These are phyloP conservation scores for Mobula birostris DNA, from an alignment of 2,113 vertebrate genomes.

Conservation along the genomic window DNA sequence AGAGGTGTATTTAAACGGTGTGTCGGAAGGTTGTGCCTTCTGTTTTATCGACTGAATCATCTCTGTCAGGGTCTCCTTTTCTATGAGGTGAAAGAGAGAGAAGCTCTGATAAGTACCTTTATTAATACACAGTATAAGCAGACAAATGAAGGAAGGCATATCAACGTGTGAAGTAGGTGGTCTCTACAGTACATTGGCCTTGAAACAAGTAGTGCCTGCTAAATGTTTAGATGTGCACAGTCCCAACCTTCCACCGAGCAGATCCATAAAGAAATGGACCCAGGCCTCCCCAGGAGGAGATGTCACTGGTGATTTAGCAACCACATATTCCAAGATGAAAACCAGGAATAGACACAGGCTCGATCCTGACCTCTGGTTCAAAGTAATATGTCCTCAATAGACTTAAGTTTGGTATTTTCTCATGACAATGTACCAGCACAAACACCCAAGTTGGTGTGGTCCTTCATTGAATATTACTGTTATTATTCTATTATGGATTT, in stretches of 20 bases:
- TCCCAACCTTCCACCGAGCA: neutral
- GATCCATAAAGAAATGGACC: neutral
- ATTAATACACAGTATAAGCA: neutral
- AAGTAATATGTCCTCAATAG: no score
- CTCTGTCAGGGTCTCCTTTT: conserved; percentile 85
- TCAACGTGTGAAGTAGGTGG: neutral
- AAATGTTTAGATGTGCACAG: neutral
- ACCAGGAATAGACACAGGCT: no score
- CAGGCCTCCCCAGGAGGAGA: neutral
- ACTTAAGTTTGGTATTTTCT: no score
- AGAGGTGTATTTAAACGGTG: conserved; percentile 63
- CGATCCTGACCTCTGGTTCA: no score
- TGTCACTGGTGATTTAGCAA: neutral
- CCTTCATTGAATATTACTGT: no score
- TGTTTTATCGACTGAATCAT: conserved; percentile 90
- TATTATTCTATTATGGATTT: no score
- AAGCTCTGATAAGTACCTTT: neutral
- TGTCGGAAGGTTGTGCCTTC: conserved; percentile 70
- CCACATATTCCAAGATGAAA: neutral
- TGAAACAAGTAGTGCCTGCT: neutral
- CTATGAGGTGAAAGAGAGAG: conserved; percentile 56
- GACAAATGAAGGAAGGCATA: neutral
- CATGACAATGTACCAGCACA: no score
- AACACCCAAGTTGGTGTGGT: no score
- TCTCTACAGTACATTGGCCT: neutral